Evolutionary conservation across 2,888 invertebrate genomes (phyloP).

Genomic region (Myathropa florea): DNA sequence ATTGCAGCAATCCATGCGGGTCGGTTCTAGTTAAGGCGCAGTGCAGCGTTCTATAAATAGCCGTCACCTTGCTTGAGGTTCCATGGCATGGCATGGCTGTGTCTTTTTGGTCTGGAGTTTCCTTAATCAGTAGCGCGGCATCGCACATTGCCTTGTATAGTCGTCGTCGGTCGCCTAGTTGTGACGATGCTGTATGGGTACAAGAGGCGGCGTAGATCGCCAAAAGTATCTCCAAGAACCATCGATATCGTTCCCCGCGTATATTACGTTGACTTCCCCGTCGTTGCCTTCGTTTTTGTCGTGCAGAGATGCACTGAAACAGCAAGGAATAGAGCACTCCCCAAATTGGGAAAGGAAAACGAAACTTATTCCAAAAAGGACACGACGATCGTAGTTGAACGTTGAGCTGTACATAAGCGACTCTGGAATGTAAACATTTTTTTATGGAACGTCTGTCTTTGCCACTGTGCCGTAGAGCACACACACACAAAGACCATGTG

Average conservation of each 20-base stretch:
- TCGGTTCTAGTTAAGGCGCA: constrained; percentile 61
- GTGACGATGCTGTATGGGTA: constrained; percentile 22
- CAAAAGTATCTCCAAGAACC: constrained; percentile 59
- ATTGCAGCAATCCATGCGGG: constrained; percentile 62
- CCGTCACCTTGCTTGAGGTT: constrained; percentile 62
- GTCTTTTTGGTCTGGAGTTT: constrained; percentile 52
- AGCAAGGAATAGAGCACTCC: not conserved
- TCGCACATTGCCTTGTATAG: constrained; percentile 31
- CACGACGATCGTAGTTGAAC: not conserved
- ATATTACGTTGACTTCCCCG: constrained; percentile 12
- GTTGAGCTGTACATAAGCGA: constrained; percentile 1
- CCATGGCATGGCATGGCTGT: constrained; percentile 6
- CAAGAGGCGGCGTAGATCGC: constrained; percentile 49
- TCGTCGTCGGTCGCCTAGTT: constrained; percentile 26
- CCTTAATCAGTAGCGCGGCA: constrained; percentile 64
- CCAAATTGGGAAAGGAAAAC: constrained; percentile 59
- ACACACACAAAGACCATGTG: constrained; percentile 18
- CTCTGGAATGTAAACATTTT: constrained; percentile 44
- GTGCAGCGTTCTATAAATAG: constrained; percentile 59
- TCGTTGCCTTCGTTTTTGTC: constrained; percentile 28
- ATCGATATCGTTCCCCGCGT: constrained; percentile 52
- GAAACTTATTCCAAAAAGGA: constrained; percentile 41
- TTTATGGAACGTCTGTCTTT: constrained; percentile 16
- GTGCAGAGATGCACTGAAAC: constrained; percentile 13
- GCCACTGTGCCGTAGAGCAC: not conserved